Evolutionary conservation across 2,888 invertebrate genomes (phyloP).

Genomic region (Drosophila meridiana): DNA sequence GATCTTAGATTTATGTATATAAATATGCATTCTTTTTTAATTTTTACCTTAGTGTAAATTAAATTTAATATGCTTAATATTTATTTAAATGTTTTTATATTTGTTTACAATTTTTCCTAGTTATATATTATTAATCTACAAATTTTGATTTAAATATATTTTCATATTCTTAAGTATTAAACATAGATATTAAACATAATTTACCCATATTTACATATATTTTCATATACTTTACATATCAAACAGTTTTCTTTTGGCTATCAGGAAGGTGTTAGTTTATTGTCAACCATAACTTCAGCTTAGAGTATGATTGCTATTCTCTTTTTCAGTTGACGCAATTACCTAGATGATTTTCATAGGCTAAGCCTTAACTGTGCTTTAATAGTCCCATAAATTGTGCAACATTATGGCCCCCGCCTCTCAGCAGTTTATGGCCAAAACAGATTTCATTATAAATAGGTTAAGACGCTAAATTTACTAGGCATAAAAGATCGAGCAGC

Average conservation of each 20-base stretch:
- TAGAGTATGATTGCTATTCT: slow-evolving; percentile 20
- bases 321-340: slow-evolving; percentile 55
- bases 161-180: background rate
- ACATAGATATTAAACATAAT: background rate
- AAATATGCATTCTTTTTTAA: too few relatives aligned
- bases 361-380: slow-evolving; percentile 71
- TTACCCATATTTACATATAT: background rate
- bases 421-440: slow-evolving; percentile 49
- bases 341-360: slow-evolving; percentile 58
- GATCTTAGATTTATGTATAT: background rate
- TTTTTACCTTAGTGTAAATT: background rate
- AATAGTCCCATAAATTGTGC: slow-evolving; percentile 64
- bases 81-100: too few relatives aligned
- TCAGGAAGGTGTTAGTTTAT: slow-evolving; percentile 53
- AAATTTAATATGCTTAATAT: too few relatives aligned
- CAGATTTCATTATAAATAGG: slow-evolving; percentile 80
- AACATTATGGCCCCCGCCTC: slow-evolving; percentile 55
- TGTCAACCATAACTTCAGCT: slow-evolving; percentile 23
- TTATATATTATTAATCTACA: too few relatives aligned
- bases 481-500: slow-evolving; percentile 60
- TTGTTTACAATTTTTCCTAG: too few relatives aligned
- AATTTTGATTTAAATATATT: background rate
- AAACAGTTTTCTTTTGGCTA: background rate
- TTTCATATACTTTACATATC: background rate
- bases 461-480: slow-evolving; percentile 75